These are phyloP conservation scores for Phyllotis vaccarum DNA, from an alignment of 2,797 vertebrate species.

Conservation along the genomic window DNA sequence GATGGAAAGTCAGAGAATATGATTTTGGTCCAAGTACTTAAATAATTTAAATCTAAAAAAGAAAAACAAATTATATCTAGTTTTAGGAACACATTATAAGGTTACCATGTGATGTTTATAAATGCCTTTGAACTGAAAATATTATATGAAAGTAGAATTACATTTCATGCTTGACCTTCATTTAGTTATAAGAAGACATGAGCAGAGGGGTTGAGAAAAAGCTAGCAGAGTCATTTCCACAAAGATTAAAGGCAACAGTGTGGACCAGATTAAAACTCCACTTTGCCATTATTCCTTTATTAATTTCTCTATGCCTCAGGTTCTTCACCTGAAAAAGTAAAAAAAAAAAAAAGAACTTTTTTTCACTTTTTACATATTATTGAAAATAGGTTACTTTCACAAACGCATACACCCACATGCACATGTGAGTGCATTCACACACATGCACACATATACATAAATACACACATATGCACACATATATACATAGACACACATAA, in stretches of 20 bases:
- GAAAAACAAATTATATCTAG: background rate
- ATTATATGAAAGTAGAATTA: background rate
- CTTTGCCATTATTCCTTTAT: background rate
- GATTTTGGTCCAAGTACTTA: background rate
- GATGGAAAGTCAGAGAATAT: background rate
- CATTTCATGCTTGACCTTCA: background rate
- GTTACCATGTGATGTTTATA: background rate
- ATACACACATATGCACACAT: background rate
- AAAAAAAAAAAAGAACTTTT: background rate
- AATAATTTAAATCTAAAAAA: background rate
- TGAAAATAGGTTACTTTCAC: background rate
- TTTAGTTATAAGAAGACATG: background rate
- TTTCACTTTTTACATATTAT: background rate
- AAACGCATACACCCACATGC: background rate
- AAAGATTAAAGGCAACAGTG: background rate
- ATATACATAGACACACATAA: background rate
- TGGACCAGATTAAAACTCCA: background rate
- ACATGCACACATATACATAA: background rate
- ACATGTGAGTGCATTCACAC: accelerated
- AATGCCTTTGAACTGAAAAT: constrained; percentile 31
- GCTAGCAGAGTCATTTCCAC: background rate
- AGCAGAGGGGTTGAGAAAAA: background rate
- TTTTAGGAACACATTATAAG: background rate
- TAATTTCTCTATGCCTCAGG: background rate
- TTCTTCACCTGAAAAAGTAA: background rate